A percentile compares a stretch with the other conserved stretches of the same genome.
Evolutionary conservation across 2,888 invertebrate genomes (phyloP).

Genomic region (Drosophila barbarae): DNA sequence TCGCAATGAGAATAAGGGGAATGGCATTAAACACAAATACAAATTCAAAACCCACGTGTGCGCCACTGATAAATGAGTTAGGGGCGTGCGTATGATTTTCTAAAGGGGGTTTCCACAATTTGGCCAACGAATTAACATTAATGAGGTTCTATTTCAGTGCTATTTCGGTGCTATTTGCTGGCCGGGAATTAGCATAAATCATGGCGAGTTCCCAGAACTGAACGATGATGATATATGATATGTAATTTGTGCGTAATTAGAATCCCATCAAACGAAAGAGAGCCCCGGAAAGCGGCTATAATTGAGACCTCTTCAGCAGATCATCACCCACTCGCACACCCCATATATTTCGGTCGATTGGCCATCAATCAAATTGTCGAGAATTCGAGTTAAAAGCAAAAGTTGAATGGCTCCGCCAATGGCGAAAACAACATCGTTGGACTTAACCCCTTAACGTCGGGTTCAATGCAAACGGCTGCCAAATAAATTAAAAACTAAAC

Average conservation of each 20-base stretch:
- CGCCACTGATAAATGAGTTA: constrained; percentile 51
- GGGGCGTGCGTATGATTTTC: constrained; percentile 39
- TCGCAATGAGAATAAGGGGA: constrained; percentile 21
- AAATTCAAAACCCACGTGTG: constrained; percentile 30
- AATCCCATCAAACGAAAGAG: constrained; percentile 24
- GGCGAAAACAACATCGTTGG: constrained; percentile 39
- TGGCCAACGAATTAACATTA: constrained; percentile 34
- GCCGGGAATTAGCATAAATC: constrained; percentile 42
- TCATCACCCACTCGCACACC: constrained; percentile 41
- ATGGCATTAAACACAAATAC: background rate
- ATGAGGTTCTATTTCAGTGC: constrained; percentile 23
- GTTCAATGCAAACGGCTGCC: constrained; percentile 68
- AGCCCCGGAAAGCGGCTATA: constrained; percentile 26
- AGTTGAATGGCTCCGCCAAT: constrained; percentile 50
- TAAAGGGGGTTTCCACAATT: constrained; percentile 19
- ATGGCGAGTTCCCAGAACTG: constrained; percentile 19
- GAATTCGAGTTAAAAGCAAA: constrained; percentile 59
- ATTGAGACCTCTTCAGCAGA: constrained; percentile 59
- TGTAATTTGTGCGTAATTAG: constrained; percentile 40
- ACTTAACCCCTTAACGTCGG: constrained; percentile 61
- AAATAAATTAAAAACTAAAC: constrained; percentile 53
- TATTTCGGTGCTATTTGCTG: constrained; percentile 1
- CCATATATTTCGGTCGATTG: constrained; percentile 32
- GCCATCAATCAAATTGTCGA: constrained; percentile 46
- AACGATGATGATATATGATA: constrained; percentile 36